phyloP scores from a whole-genome alignment of 2,888 invertebrate species.

The Caenorhabditis zanzibari region DNA sequence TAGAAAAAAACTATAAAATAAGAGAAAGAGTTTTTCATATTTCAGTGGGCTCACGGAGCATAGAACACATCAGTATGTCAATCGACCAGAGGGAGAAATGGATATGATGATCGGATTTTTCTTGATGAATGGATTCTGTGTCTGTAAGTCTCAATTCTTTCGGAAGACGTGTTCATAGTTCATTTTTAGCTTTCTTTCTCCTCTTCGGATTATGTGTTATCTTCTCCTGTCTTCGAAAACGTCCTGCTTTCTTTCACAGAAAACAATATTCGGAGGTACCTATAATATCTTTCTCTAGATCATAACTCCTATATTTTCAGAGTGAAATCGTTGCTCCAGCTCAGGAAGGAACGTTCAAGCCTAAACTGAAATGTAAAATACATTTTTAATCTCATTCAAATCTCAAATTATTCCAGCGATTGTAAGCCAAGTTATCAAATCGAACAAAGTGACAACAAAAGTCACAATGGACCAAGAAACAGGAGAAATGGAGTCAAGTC shows the following conservation, averaged over 20 bases:
- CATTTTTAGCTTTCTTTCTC: constrained; percentile 79
- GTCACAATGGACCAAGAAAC: constrained; percentile 30
- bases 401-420: constrained; percentile 44
- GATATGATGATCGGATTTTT: constrained; percentile 83
- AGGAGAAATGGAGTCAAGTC: constrained; percentile 20
- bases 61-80: constrained; percentile 65
- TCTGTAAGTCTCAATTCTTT: too few species aligned
- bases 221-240: constrained; percentile 77
- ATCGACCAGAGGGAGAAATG: constrained; percentile 77
- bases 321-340: constrained; percentile 28
- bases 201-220: constrained; percentile 80
- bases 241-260: constrained; percentile 48
- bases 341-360: constrained; percentile 49
- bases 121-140: constrained; percentile 82
- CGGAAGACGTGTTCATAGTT: too few species aligned
- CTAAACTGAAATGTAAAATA: constrained; percentile 61
- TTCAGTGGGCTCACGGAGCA: constrained; percentile 61
- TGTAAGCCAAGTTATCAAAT: constrained; percentile 66
- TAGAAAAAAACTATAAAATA: background rate
- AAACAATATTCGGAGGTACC: constrained; percentile 50
- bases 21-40: background rate
- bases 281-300: background rate
- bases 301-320: constrained; percentile 24
- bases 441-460: constrained; percentile 61
- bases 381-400: background rate